Percentiles rank a stretch among this genome's conserved stretches.
phyloP scores from a whole-genome alignment of 92 coral and sea anemone genomes.

The Umimayanthus chanpuru region DNA sequence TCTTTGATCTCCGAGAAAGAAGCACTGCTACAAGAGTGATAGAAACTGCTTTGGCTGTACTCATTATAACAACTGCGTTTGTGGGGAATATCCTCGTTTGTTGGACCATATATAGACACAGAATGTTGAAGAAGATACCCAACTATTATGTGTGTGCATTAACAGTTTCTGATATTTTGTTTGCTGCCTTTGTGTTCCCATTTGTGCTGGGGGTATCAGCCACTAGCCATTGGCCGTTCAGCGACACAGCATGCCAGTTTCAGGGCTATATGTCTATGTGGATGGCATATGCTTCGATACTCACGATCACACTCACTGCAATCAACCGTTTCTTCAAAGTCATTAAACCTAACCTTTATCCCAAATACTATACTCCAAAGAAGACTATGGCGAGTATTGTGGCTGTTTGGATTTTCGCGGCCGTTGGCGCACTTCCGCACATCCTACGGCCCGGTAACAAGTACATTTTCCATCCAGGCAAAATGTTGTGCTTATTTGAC shows the following conservation, averaged over 20 bases:
- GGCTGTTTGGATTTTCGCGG: constrained; percentile 34
- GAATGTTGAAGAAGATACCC: constrained; percentile 20
- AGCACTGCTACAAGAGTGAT: neutral
- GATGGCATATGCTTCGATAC: constrained; percentile 43
- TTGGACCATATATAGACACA: constrained; percentile 30
- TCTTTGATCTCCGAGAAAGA: constrained; percentile 23
- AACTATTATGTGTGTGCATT: constrained; percentile 40
- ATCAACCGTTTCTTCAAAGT: constrained; percentile 38
- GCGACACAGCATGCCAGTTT: constrained; percentile 18
- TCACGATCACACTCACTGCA: constrained; percentile 38
- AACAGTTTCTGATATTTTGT: constrained; percentile 20
- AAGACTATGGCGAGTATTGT: constrained; percentile 24
- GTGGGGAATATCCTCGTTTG: constrained; percentile 31
- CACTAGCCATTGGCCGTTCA: constrained; percentile 32
- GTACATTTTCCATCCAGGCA: constrained; percentile 34
- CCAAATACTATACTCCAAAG: constrained; percentile 20
- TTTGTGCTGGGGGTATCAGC: constrained; percentile 34
- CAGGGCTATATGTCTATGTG: constrained; percentile 42
- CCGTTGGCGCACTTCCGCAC: constrained; percentile 22
- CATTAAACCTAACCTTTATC: constrained; percentile 17
- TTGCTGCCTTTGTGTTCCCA: constrained; percentile 14
- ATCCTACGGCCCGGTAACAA: constrained; percentile 12
- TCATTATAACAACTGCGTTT: constrained; percentile 20
- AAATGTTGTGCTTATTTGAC: constrained; percentile 34
- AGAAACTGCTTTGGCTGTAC: constrained; percentile 3